Conservation (phyloP, 2,888 invertebrate species). For the Athalia cordata region DNA sequence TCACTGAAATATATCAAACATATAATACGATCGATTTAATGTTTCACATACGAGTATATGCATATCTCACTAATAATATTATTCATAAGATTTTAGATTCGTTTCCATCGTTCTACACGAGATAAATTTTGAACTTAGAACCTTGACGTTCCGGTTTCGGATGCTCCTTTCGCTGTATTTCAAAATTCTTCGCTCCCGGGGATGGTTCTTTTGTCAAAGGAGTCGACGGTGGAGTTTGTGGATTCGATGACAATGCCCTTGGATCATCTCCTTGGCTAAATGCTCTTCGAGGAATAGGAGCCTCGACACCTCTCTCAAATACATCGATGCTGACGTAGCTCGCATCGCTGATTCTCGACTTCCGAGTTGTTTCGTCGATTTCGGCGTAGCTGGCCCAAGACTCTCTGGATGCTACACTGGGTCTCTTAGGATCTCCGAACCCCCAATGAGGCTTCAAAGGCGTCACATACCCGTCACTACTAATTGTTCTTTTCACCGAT, state of each 20-base stretch:
- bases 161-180: not conserved
- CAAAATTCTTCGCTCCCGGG: not conserved
- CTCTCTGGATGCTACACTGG: constrained; percentile 46
- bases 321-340: constrained; percentile 55
- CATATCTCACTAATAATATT: too few species aligned
- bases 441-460: not conserved
- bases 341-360: constrained; percentile 51
- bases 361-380: constrained; percentile 49
- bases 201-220: constrained; percentile 13
- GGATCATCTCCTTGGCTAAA: constrained; percentile 61
- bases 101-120: not conserved
- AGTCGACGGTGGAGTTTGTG: constrained; percentile 31
- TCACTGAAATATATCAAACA: too few species aligned
- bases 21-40: too few species aligned
- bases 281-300: constrained; percentile 57
- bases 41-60: too few species aligned
- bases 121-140: constrained; percentile 40
- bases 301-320: constrained; percentile 53
- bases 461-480: not conserved
- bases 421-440: constrained; percentile 47
- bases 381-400: constrained; percentile 50
- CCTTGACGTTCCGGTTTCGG: constrained; percentile 29
- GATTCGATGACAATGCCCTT: constrained; percentile 44
- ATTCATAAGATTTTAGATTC: not conserved
- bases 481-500: not conserved